Evolutionary conservation across 1,140 invertebrate species (phyloP).

Genomic region (Drosophila mauritiana): DNA sequence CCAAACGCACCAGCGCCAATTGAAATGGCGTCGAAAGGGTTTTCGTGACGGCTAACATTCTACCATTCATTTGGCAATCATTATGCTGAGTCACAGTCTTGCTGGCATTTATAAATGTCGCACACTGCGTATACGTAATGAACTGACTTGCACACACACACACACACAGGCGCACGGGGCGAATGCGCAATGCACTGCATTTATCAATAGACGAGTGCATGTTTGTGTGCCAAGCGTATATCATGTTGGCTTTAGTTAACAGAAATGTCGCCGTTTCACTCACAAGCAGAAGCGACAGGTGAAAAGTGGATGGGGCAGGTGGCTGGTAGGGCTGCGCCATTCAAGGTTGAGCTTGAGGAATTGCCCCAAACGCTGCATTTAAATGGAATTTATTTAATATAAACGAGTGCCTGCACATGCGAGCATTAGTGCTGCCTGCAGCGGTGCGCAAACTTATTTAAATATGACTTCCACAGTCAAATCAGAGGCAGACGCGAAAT

Average conservation of each 20-base stretch:
- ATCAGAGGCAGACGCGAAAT: slow-evolving; percentile 4
- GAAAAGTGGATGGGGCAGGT: background rate
- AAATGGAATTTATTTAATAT: slow-evolving; percentile 63
- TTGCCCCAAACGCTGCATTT: slow-evolving; percentile 35
- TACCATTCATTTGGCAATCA: slow-evolving; percentile 73
- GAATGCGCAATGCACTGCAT: slow-evolving; percentile 50
- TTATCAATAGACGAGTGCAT: slow-evolving; percentile 62
- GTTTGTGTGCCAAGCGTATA: slow-evolving; percentile 56
- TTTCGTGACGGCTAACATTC: slow-evolving; percentile 54
- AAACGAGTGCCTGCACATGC: slow-evolving; percentile 24
- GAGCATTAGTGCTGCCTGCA: slow-evolving; percentile 9
- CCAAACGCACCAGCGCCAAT: slow-evolving; percentile 31
- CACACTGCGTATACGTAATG: slow-evolving; percentile 59
- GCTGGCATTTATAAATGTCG: slow-evolving; percentile 74
- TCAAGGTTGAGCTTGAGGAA: slow-evolving; percentile 57
- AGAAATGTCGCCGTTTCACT: slow-evolving; percentile 56
- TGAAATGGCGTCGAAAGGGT: slow-evolving; percentile 30
- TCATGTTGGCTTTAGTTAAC: slow-evolving; percentile 77
- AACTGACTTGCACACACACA: slow-evolving; percentile 27
- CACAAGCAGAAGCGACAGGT: slow-evolving; percentile 39
- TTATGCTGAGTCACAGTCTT: slow-evolving; percentile 41
- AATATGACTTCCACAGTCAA: slow-evolving; percentile 33
- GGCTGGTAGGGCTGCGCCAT: slow-evolving; percentile 16
- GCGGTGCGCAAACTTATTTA: slow-evolving; percentile 36
- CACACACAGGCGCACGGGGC: slow-evolving; percentile 17